phyloP scores from a whole-genome alignment of 2,113 vertebrate species.

The Peromyscus californicus region DNA sequence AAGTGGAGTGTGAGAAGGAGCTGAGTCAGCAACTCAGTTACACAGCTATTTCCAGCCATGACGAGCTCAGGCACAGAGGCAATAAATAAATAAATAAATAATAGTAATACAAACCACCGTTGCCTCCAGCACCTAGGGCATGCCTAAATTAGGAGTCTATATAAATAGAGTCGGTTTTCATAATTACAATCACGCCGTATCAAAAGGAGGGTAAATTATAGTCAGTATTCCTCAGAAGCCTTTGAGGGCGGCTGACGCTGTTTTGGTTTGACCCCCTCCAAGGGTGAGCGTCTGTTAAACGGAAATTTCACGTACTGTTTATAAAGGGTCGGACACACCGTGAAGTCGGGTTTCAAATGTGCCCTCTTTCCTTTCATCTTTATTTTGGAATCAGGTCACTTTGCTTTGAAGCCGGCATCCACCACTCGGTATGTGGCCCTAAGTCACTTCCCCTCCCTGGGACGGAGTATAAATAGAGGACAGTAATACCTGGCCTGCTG shows the following conservation, averaged over 20 bases:
- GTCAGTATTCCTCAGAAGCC: constrained; percentile 45
- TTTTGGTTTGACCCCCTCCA: neutral
- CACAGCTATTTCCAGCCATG: neutral
- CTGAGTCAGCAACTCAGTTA: constrained; percentile 10
- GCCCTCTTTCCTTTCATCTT: constrained; percentile 44
- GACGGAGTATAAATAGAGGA: constrained; percentile 13
- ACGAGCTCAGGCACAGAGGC: neutral
- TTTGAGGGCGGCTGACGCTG: neutral
- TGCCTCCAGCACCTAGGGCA: neutral
- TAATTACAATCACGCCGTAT: neutral
- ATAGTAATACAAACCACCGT: neutral
- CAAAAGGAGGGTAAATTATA: constrained; percentile 36
- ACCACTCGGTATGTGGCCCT: neutral
- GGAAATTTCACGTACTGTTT: constrained; percentile 46
- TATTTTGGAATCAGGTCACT: constrained; percentile 68
- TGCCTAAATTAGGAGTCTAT: constrained; percentile 8
- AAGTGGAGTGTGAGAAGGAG: neutral
- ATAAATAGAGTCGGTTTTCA: neutral
- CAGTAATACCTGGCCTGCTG: neutral
- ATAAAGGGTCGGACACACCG: neutral
- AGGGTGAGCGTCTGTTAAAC: neutral
- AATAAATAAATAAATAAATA: neutral
- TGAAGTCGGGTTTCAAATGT: constrained; percentile 2
- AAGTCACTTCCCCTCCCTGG: neutral
- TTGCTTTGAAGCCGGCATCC: constrained; percentile 42